Base-by-base conservation (phyloP, 2,888 invertebrate species). In the Tachina grossa region DNA sequence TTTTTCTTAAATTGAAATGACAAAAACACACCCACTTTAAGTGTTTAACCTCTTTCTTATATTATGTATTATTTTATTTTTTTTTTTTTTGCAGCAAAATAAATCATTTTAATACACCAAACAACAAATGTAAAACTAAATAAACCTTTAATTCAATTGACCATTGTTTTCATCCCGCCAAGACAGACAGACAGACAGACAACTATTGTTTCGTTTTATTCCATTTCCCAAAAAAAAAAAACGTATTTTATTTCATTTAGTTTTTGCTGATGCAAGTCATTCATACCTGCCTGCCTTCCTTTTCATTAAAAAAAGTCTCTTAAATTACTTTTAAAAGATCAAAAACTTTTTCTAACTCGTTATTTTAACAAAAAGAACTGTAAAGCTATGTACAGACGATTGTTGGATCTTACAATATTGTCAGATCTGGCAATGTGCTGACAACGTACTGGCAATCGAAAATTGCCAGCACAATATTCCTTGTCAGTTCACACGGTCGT, bases 1-100 rank as follows among this genome's bases (percentile, higher is more conserved):
- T 69, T 16, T 61, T 59, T 45, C 13, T 47, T 71, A 55, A 83
- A 83, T 75, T 75, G 53, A 82, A 85, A 75, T 78, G 78, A 82
- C 78, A 82, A 82, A 78, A 81, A 85, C 85, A 85, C 85, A 79
- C 85, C 85, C 85, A 79, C 85, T 6, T 6, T 65, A 85, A 83
- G 51, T 71, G 66, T 79, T 85, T 79, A 83, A 85, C 83, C 83
- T 83, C 75, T 75, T 82, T 85, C 71, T 19, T 43, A 19, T 41
- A 41, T 31, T 31, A n/a, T n/a, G n/a, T n/a, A 31, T 31, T 31
- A 31, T 31, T 31, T 6, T 31, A 6, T 6, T 31, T 31, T 31
- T 31, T 6, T n/a, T 31, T 31, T 31, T 31, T 31, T 31, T 31
- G 31, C 71, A 82, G 76, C 74, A 65, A 79, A 85, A 85, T 83